These are phyloP conservation scores for Tetragonula carbonaria DNA, from an alignment of 2,888 invertebrate species.

Conservation along the genomic window DNA sequence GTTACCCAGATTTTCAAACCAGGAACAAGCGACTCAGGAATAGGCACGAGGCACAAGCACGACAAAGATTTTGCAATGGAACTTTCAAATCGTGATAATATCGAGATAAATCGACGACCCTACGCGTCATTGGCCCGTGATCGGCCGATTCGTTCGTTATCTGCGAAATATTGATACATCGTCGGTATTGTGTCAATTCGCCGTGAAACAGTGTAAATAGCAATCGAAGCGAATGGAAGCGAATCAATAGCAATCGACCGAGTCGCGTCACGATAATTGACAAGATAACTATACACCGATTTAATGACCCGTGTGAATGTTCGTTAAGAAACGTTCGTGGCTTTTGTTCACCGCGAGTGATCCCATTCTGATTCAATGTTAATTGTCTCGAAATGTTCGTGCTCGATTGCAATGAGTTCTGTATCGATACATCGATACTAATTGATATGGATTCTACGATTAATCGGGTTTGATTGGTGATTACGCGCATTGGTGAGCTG, in stretches of 20 bases:
- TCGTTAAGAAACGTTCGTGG: not conserved
- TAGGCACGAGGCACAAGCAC: slow-evolving; percentile 31
- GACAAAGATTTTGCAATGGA: slow-evolving; percentile 35
- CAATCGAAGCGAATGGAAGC: not conserved
- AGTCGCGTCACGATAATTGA: no score
- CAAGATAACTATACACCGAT: not conserved
- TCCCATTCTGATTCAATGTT: no score
- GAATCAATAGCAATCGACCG: not conserved
- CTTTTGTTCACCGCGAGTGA: not conserved
- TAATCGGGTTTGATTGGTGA: not conserved
- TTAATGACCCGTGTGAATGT: not conserved
- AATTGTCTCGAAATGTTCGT: not conserved
- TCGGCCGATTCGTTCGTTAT: slow-evolving; percentile 24
- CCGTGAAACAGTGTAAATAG: slow-evolving; percentile 11
- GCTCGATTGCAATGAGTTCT: not conserved
- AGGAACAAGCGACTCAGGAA: slow-evolving; percentile 63
- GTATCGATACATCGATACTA: not conserved
- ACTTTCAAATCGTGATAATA: slow-evolving; percentile 58
- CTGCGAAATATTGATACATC: slow-evolving; percentile 20
- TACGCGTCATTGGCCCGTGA: slow-evolving; percentile 49
- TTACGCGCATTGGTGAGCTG: not conserved
- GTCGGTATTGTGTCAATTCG: not conserved
- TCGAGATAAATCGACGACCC: slow-evolving; percentile 52
- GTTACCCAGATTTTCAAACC: slow-evolving; percentile 71
- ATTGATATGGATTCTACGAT: not conserved